Evolutionary conservation across 1,140 invertebrate species (phyloP).

Genomic region (Trypoxylus dichotomus): DNA sequence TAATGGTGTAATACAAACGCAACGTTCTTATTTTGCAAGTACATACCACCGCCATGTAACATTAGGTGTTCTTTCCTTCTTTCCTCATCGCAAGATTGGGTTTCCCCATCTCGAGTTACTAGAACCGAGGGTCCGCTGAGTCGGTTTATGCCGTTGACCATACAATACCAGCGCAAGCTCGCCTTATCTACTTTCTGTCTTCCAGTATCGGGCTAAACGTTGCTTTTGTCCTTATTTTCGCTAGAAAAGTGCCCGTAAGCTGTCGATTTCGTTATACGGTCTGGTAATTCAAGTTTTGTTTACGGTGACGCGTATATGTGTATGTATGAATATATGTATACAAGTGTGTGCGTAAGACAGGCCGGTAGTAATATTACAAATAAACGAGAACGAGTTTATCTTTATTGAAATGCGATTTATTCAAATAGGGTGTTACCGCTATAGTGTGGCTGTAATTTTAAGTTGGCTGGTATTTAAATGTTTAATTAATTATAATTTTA

Average conservation of each 20-base stretch:
- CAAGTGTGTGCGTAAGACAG: too few species aligned
- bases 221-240: neutral
- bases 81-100: neutral
- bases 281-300: neutral
- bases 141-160: neutral
- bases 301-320: too few species aligned
- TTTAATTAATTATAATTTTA: neutral
- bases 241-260: neutral
- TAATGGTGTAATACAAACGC: too few species aligned
- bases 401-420: too few species aligned
- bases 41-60: neutral
- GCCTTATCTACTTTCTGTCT: neutral
- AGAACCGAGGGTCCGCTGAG: neutral
- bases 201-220: neutral
- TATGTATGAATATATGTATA: too few species aligned
- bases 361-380: too few species aligned
- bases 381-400: too few species aligned
- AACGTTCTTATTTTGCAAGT: too few species aligned
- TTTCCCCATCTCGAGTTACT: constrained; percentile 1
- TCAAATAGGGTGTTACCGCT: neutral
- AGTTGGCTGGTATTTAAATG: neutral
- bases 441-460: neutral
- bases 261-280: neutral
- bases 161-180: neutral
- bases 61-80: neutral